Evolutionary conservation across 2,797 vertebrate species (phyloP).

Genomic region (Bradypodion pumilum): DNA sequence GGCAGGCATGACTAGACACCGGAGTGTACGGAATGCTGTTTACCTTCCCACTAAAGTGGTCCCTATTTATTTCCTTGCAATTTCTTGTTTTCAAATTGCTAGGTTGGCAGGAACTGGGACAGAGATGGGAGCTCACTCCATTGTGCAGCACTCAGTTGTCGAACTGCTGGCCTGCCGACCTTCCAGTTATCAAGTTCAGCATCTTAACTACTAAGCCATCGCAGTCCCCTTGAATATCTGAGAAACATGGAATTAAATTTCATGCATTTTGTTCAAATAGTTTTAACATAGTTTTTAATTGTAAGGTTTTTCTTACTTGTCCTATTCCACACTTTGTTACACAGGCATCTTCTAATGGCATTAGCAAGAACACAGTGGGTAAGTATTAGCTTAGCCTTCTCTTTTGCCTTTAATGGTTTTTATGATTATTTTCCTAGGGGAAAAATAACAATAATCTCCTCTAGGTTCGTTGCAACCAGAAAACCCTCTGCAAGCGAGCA

Average conservation of each 20-base stretch:
- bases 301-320: slow-evolving; percentile 15
- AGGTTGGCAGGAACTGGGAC: too few species aligned
- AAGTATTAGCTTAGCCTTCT: slow-evolving; percentile 71
- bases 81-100: too few species aligned
- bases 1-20: too few species aligned
- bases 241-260: not conserved
- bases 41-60: too few species aligned
- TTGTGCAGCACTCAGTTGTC: too few species aligned
- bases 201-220: too few species aligned
- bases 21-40: too few species aligned
- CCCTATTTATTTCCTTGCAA: too few species aligned
- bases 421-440: not conserved
- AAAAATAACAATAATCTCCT: slow-evolving; percentile 44
- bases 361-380: slow-evolving; percentile 62
- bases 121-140: too few species aligned
- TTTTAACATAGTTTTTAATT: not conserved
- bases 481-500: slow-evolving; percentile 82
- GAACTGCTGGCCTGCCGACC: too few species aligned
- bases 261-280: slow-evolving; percentile 22
- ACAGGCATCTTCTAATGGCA: slow-evolving; percentile 78
- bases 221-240: too few species aligned
- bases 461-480: slow-evolving; percentile 75
- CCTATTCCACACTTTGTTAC: slow-evolving; percentile 45
- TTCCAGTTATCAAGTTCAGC: too few species aligned
- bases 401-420: slow-evolving; percentile 22